These are phyloP conservation scores for Seriola dumerili DNA, from an alignment of 2,113 vertebrate species.

Conservation along the genomic window DNA sequence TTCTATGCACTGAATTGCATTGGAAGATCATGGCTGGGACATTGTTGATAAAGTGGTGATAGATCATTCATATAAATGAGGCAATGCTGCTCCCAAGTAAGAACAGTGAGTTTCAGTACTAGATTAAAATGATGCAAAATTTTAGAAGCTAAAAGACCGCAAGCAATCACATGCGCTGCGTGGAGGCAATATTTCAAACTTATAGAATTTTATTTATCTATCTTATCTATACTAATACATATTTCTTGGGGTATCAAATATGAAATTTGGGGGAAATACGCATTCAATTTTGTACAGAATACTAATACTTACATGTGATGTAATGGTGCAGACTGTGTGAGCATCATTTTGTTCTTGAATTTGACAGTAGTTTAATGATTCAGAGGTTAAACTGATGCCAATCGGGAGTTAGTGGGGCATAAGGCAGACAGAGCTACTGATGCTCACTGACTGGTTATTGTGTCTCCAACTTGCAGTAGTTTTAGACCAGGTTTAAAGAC, in stretches of 20 bases:
- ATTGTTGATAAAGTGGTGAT: not conserved
- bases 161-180: not conserved
- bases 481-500: conserved; percentile 5
- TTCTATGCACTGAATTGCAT: not conserved
- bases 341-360: not conserved
- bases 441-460: not conserved
- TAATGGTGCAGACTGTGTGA: not conserved
- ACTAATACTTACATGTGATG: not conserved
- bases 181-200: not conserved
- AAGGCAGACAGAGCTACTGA: not conserved
- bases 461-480: not conserved
- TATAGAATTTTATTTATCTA: not conserved
- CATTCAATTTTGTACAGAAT: not conserved
- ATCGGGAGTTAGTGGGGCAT: not conserved
- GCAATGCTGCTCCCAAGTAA: not conserved
- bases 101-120: not conserved
- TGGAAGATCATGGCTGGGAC: not conserved
- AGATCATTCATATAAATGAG: not conserved
- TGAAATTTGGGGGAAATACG: not conserved
- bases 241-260: not conserved
- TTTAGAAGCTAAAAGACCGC: not conserved
- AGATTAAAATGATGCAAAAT: not conserved
- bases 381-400: not conserved
- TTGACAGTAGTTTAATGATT: not conserved
- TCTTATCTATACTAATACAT: not conserved